Evolutionary conservation across 2,888 invertebrate species (phyloP).

Genomic region (Papilio gigon): DNA sequence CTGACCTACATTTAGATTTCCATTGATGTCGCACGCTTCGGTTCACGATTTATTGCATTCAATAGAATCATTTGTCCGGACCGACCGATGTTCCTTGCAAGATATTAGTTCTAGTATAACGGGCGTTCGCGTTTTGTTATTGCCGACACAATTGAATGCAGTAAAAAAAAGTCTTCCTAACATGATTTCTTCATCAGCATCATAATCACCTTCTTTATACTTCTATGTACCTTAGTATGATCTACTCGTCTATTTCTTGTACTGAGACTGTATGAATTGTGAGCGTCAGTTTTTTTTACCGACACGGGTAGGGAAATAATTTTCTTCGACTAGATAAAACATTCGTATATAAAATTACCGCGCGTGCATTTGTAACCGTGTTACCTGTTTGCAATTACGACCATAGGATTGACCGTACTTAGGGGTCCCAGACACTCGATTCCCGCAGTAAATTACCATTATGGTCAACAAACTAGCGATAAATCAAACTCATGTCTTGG

Average conservation of each 20-base stretch:
- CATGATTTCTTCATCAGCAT: not conserved
- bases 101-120: not conserved
- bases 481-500: conserved; percentile 48
- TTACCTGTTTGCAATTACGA: conserved; percentile 17
- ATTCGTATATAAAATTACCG: too few species aligned
- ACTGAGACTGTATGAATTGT: too few species aligned
- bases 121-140: not conserved
- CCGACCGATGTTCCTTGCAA: conserved; percentile 27
- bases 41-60: conserved; percentile 49
- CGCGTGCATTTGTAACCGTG: not conserved
- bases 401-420: conserved; percentile 25
- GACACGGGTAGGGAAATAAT: not conserved
- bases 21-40: conserved; percentile 49
- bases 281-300: too few species aligned
- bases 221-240: not conserved
- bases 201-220: too few species aligned
- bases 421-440: conserved; percentile 27
- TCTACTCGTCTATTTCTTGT: too few species aligned
- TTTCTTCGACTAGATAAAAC: not conserved
- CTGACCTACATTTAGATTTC: conserved; percentile 48
- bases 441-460: conserved; percentile 56
- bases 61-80: conserved; percentile 50
- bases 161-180: not conserved
- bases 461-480: conserved; percentile 48
- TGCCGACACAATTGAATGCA: not conserved